phyloP scores from a whole-genome alignment of 2,888 invertebrate species.

The Plemyria rubiginata region DNA sequence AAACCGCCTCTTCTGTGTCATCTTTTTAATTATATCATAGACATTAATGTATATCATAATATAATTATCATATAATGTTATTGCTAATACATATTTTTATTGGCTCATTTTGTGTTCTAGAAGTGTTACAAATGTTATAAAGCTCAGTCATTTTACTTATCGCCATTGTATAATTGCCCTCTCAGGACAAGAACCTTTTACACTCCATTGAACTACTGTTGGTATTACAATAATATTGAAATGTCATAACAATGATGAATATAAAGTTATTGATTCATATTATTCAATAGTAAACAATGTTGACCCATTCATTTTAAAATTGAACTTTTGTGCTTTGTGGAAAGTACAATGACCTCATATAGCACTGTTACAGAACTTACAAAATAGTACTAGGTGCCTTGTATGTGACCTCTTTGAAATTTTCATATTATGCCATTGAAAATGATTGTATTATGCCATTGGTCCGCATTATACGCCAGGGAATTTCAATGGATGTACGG shows the following conservation, averaged over 20 bases:
- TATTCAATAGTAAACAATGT: constrained; percentile 26
- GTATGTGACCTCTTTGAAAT: constrained; percentile 49
- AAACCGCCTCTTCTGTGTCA: too few species aligned
- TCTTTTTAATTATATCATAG: too few species aligned
- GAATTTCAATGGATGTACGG: constrained; percentile 41
- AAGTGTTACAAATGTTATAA: neutral
- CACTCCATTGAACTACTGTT: constrained; percentile 13
- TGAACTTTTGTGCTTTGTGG: constrained; percentile 29
- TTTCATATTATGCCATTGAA: constrained; percentile 54
- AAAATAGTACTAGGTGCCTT: constrained; percentile 33
- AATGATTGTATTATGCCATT: constrained; percentile 56
- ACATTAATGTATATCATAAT: too few species aligned
- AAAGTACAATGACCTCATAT: constrained; percentile 26
- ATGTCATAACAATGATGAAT: constrained; percentile 24
- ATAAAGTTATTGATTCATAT: constrained; percentile 30
- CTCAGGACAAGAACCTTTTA: constrained; percentile 29
- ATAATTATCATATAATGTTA: too few species aligned
- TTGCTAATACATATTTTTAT: too few species aligned
- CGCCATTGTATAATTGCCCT: constrained; percentile 7
- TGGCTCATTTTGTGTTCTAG: too few species aligned
- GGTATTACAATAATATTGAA: constrained; percentile 19
- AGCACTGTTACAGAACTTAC: constrained; percentile 43
- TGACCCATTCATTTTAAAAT: constrained; percentile 29
- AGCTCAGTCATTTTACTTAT: neutral
- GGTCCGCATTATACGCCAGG: constrained; percentile 44